Base-by-base conservation (phyloP, 1,140 invertebrate genomes). In the Hetaerina americana region DNA sequence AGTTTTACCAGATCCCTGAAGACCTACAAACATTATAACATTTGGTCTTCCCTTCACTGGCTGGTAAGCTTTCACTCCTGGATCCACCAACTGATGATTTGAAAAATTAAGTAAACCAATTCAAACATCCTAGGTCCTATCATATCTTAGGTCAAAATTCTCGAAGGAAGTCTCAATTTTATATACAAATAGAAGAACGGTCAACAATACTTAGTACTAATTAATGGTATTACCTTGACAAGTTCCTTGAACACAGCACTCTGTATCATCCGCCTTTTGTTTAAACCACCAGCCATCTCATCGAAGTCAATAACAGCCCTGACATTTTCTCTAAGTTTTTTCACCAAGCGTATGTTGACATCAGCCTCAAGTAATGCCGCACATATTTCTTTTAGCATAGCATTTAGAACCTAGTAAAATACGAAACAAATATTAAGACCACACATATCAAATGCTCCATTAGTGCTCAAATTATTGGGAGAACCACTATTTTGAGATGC, bases 361-460 rank as follows among this genome's bases (percentile, higher is more conserved):
- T 99, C 98, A 77, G 97, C 95, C 87, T 99, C 97, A 27, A 99
- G 84, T 72, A 99, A 85, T 26, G 98, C 98, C 70, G 92, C 90
- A 80, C 96, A 98, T 79, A 99, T 97, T 81, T 99, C 97, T 83
- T 99, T 99, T 26, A 99, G 90, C 95, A 99, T 98, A 83, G 94
- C 92, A 91, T 98, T 97, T 69, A 99, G 85, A 73, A 98, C 96
- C 91, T 96, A 79, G 73, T 83, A 80, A 73, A 74, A 72, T n/a
- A n/a, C n/a, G n/a, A n/a, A n/a, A n/a, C n/a, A n/a, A n/a, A n/a
- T n/a, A n/a, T n/a, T n/a, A n/a, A n/a, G n/a, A n/a, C n/a, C n/a
- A n/a, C n/a, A n/a, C n/a, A n/a, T n/a, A n/a, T n/a, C n/a, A n/a
- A n/a, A n/a, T n/a, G n/a, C n/a, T n/a, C n/a, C n/a, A n/a, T n/a